Evolutionary conservation across 1,140 invertebrate genomes (phyloP), one percentile per base, ranked within the genome.

Genomic region (Lanistes nyassanus): DNA sequence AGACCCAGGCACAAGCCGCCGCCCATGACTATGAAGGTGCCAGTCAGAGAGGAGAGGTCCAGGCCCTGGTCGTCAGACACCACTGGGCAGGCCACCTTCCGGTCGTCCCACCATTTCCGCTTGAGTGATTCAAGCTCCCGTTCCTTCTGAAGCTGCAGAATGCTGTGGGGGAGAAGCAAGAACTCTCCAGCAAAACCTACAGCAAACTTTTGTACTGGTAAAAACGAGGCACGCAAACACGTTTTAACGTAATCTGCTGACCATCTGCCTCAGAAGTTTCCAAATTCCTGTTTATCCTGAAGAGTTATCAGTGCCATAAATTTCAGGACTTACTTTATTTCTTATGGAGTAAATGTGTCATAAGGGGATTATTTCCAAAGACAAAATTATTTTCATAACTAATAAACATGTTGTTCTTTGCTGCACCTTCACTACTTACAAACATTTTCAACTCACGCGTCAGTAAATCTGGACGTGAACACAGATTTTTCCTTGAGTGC

Each of bases 31-130:
- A 83, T 77, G 73, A 83, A 83, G n/a, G 73, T 81, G 39, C 81
- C 81, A 3, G 78, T 71, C 26, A 83, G 66, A 23, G 76, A 76
- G 23, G 76, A 68, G 9, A 83, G 72, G 69, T 76, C 77, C 23
- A 83, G 74, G 31, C 81, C 80, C 37, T 71, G 42, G 53, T 76
- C 69, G 19, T 42, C 53, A 19, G 76, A 69, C 23, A 73, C 77
- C 19, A 68, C 76, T 86, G 95, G 95, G 79, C 97, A 96, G 81
- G 97, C 94, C 76, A 95, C 90, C 80, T 94, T 95, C 86, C 96
- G 97, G 3, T 74, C 71, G 88, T 97, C 96, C 97, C 96, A 98
- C 96, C 96, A 98, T 89, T 97, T 97, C 87, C 97, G 96, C 86
- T 97, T 97, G 66, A 97, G 87, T 83, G 96, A 95, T 91, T 97